Conservation (phyloP, 2,888 invertebrate species). For the Scotopteryx bipunctaria region DNA sequence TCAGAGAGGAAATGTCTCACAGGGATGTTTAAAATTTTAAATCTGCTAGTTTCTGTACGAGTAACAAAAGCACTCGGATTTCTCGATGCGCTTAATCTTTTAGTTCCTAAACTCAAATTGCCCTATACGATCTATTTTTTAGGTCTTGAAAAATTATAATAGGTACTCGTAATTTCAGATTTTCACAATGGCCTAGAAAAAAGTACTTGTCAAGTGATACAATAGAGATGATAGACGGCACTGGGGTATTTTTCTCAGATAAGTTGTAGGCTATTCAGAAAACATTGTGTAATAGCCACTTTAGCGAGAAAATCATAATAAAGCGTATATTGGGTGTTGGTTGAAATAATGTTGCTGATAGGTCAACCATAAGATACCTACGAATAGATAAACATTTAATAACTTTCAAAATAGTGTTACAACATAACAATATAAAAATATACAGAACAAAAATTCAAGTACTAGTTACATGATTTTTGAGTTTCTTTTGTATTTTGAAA, state of each 20-base stretch:
- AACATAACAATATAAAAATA: too few species aligned
- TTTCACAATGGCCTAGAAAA: constrained; percentile 4
- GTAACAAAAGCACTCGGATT: constrained; percentile 18
- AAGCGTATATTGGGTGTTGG: background rate
- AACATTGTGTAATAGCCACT: background rate
- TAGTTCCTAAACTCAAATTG: too few species aligned
- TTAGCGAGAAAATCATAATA: background rate
- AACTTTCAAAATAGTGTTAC: too few species aligned
- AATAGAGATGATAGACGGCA: constrained; percentile 12
- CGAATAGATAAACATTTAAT: too few species aligned
- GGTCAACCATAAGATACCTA: too few species aligned
- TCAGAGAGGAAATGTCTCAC: constrained; percentile 18
- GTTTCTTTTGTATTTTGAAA: too few species aligned
- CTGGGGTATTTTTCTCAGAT: background rate
- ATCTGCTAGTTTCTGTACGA: constrained; percentile 5
- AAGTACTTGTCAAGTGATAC: constrained; percentile 2
- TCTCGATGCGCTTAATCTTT: background rate
- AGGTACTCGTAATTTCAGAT: background rate
- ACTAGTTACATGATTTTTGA: too few species aligned
- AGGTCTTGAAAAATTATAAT: constrained; percentile 5
- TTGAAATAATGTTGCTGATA: too few species aligned
- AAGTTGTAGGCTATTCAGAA: background rate
- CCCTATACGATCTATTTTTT: background rate
- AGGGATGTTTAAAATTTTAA: constrained; percentile 26
- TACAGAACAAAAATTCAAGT: too few species aligned